Evolutionary conservation across 1,140 invertebrate genomes (phyloP).

Genomic region (Drosophila serrata): DNA sequence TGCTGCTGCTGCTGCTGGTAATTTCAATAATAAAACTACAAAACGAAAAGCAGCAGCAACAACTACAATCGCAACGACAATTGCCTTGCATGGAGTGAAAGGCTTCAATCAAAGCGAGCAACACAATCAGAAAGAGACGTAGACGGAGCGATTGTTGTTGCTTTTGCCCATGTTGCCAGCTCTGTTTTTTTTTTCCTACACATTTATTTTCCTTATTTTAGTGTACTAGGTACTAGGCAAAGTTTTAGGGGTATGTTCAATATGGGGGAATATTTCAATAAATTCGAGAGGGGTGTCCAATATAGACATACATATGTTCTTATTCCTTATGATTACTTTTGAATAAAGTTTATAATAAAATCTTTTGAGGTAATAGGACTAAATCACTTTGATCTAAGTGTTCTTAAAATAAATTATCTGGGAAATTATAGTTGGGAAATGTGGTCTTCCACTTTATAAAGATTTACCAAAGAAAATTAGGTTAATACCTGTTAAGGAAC

Average conservation of each 20-base stretch:
- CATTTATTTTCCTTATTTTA: slow-evolving; percentile 66
- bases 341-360: too few relatives aligned
- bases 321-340: too few relatives aligned
- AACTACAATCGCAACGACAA: slow-evolving; percentile 75
- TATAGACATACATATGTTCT: too few relatives aligned
- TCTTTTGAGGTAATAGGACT: too few relatives aligned
- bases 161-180: slow-evolving; percentile 51
- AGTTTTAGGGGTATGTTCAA: neutral
- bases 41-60: slow-evolving; percentile 67
- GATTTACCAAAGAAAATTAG: too few relatives aligned
- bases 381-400: too few relatives aligned
- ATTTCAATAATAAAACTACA: slow-evolving; percentile 83
- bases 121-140: slow-evolving; percentile 79
- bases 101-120: slow-evolving; percentile 83
- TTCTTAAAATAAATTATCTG: too few relatives aligned
- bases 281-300: too few relatives aligned
- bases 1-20: slow-evolving; percentile 55
- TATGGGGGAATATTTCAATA: neutral
- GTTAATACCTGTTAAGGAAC: too few relatives aligned
- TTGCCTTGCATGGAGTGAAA: slow-evolving; percentile 85
- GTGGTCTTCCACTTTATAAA: too few relatives aligned
- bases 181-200: slow-evolving; percentile 54
- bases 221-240: neutral
- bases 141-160: slow-evolving; percentile 73
- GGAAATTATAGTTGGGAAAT: too few relatives aligned